Conservation (phyloP, 2,113 vertebrate genomes). For the Otolemur garnettii region DNA sequence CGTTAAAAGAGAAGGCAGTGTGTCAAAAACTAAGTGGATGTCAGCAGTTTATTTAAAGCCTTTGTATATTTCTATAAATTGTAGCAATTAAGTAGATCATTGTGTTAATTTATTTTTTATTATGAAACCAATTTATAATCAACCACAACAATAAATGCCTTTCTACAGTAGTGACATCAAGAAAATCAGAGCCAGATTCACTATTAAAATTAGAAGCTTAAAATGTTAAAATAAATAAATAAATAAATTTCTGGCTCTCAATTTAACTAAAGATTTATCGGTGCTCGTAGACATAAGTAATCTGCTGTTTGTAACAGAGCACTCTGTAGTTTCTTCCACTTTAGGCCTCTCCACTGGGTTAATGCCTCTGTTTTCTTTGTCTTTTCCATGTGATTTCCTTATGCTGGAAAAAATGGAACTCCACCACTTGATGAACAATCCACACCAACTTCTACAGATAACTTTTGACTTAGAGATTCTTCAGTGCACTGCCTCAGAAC, state of each 20-base stretch:
- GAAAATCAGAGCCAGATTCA: too few relatives aligned
- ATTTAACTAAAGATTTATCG: conserved; percentile 82
- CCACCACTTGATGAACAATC: conserved; percentile 90
- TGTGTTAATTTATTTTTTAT: background rate
- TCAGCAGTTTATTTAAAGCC: too few relatives aligned
- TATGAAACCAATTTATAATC: background rate
- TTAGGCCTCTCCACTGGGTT: conserved; percentile 86
- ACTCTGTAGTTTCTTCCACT: conserved; percentile 84
- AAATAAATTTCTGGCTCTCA: background rate
- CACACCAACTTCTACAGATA: conserved; percentile 86
- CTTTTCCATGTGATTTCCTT: conserved; percentile 89
- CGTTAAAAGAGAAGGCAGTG: too few relatives aligned
- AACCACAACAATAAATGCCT: too few relatives aligned
- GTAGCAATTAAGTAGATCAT: too few relatives aligned
- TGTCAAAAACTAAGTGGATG: too few relatives aligned
- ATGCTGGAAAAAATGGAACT: conserved; percentile 94
- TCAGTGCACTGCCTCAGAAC: conserved; percentile 82
- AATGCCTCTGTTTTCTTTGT: conserved; percentile 90
- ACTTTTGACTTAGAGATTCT: conserved; percentile 87
- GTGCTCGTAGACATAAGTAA: conserved; percentile 88
- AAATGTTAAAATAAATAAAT: too few relatives aligned
- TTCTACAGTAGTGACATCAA: too few relatives aligned
- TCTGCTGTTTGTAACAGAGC: conserved; percentile 85
- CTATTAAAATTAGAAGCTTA: too few relatives aligned
- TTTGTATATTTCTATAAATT: too few relatives aligned